phyloP scores from a whole-genome alignment of 2,888 invertebrate genomes.

The Amiota mariae region DNA sequence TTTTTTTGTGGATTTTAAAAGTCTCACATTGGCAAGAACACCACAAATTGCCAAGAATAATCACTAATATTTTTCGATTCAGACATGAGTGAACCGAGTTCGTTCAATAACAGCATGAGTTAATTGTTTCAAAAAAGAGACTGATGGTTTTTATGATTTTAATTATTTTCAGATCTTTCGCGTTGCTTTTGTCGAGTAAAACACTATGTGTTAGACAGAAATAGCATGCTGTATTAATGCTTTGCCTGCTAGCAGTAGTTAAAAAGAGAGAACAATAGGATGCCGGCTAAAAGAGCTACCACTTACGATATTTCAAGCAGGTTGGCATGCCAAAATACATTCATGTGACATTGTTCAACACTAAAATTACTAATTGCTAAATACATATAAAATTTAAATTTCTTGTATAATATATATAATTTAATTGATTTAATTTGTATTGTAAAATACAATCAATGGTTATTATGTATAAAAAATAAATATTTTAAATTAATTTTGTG shows the following conservation, averaged over 20 bases:
- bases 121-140: not conserved
- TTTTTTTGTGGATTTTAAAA: constrained; percentile 16
- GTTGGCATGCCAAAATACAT: no score
- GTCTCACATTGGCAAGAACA: not conserved
- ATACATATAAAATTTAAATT: no score
- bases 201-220: not conserved
- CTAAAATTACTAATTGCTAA: no score
- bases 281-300: not conserved
- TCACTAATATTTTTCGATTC: not conserved
- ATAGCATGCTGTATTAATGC: not conserved
- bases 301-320: not conserved
- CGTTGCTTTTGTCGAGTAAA: constrained; percentile 19
- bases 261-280: not conserved
- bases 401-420: no score
- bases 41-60: not conserved
- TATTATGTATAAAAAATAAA: no score
- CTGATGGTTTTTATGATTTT: constrained; percentile 1
- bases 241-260: not conserved
- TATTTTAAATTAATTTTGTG: no score
- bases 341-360: no score
- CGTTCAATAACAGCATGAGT: not conserved
- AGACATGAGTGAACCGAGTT: not conserved
- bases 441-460: no score
- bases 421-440: no score
- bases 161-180: constrained; percentile 18